A percentile compares a stretch with the other conserved stretches of the same genome.
Conservation (phyloP, 2,113 vertebrate genomes). For the Xiphorhynchus elegans region DNA sequence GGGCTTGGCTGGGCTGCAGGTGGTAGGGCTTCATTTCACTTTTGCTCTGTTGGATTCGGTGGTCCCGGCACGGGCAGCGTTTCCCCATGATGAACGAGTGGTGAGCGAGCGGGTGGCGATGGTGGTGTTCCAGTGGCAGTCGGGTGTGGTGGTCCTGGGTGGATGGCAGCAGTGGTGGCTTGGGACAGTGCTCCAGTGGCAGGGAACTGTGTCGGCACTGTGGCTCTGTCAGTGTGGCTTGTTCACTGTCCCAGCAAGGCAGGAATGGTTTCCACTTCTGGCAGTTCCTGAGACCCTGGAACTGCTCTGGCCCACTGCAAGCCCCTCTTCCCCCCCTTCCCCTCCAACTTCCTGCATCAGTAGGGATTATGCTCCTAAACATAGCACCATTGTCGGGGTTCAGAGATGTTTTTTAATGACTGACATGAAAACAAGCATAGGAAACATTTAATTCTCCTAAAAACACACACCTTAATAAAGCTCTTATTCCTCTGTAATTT, state of each 20-base stretch:
- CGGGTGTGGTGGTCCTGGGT: background rate
- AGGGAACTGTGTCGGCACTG: background rate
- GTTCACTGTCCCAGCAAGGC: background rate
- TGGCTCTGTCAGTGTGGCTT: background rate
- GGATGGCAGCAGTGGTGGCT: background rate
- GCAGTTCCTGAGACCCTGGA: background rate
- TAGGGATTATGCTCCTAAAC: background rate
- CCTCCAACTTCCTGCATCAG: background rate
- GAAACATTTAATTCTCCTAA: background rate
- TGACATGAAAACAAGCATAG: background rate
- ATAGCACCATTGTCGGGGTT: fast-evolving
- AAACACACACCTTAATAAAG: background rate
- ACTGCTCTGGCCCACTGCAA: background rate
- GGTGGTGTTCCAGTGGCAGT: background rate
- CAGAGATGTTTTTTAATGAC: background rate
- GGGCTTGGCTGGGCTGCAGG: background rate
- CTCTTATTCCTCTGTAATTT: background rate
- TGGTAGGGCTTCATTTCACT: background rate
- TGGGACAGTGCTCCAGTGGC: background rate
- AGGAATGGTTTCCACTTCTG: background rate
- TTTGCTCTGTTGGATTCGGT: background rate
- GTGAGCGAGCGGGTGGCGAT: background rate
- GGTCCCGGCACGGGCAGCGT: background rate
- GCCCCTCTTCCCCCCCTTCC: background rate
- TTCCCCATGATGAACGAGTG: background rate